Base-by-base conservation (phyloP, 2,113 vertebrate genomes). In the Trinectes maculatus region DNA sequence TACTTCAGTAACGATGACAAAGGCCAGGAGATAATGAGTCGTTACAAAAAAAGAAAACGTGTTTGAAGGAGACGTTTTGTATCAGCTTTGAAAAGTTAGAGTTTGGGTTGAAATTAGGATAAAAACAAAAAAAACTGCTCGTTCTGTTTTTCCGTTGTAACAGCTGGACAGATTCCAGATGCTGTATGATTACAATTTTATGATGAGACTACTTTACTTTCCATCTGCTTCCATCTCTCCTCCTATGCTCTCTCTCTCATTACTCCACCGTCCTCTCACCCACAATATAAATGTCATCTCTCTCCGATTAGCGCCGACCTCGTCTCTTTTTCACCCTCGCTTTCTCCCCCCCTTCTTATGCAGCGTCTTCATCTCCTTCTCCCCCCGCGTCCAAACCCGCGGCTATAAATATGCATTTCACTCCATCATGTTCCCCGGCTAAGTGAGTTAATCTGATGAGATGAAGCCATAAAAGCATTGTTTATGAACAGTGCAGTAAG, bases 401-500 rank as follows among this genome's bases (percentile, higher is more conserved):
- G 34, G 24, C 53, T 24, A 64, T 62, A 56, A 60, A 28, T 63
- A 57, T 63, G 64, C 65, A 68, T 85, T 78, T 82, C 59, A 73
- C 77, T 83, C 61, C 66, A 72, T 82, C 82, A 75, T 31, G 46
- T 82, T 74, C 73, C 54, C 46, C 52, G 16, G 74, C 82, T 80
- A 77, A 86, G 84, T 78, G 79, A 85, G 80, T 71, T 57, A 76
- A 87, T 84, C 84, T 76, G 51, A 71, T 79, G 79, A 84, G 74
- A n/a, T n/a, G n/a, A 84, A 87, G 83, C 83, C 57, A 87, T 87
- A 82, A 86, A 88, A 75, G 67, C 63, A 69, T 82, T 85, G 85
- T 87, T 88, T 90, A 90, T 90, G 83, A 88, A 87, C 80, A 79
- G 46, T 53, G 79, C 77, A 65, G 74, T 88, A 90, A 90, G 88